Percentiles rank a stretch among this genome's conserved stretches.
phyloP scores from a whole-genome alignment of 1,140 invertebrate genomes.

The Panulirus ornatus region DNA sequence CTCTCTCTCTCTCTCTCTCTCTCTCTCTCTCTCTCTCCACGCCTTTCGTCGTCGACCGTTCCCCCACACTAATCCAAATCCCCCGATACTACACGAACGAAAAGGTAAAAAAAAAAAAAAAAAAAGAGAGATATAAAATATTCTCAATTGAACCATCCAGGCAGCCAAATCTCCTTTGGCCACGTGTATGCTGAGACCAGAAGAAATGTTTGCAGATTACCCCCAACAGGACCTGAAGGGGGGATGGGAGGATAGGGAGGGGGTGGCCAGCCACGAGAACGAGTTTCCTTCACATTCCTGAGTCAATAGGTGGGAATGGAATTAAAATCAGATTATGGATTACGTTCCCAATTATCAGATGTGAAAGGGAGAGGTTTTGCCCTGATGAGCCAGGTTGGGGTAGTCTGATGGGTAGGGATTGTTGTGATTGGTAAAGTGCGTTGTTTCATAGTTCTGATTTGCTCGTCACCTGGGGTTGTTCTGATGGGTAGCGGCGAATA shows the following conservation, averaged over 20 bases:
- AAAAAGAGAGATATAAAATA: neutral
- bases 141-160: constrained; percentile 50
- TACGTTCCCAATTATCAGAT: constrained; percentile 43
- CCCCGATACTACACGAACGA: no score
- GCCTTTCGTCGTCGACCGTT: neutral
- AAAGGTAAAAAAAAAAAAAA: neutral
- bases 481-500: no score
- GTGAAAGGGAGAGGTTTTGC: constrained; percentile 23
- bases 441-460: neutral
- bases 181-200: constrained; percentile 19
- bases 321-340: constrained; percentile 61
- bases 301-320: constrained; percentile 45
- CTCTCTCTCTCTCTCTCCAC: constrained; percentile 22
- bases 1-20: constrained; percentile 44
- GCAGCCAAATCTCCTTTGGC: constrained; percentile 37
- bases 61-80: neutral
- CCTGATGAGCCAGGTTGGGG: constrained; percentile 2
- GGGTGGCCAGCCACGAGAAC: neutral
- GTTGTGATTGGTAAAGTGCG: no score
- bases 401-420: neutral
- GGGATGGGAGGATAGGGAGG: neutral
- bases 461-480: no score
- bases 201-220: constrained; percentile 47
- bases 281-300: constrained; percentile 22
- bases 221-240: neutral